phyloP scores from a whole-genome alignment of 2,113 vertebrate genomes.

The Agelaius tricolor region DNA sequence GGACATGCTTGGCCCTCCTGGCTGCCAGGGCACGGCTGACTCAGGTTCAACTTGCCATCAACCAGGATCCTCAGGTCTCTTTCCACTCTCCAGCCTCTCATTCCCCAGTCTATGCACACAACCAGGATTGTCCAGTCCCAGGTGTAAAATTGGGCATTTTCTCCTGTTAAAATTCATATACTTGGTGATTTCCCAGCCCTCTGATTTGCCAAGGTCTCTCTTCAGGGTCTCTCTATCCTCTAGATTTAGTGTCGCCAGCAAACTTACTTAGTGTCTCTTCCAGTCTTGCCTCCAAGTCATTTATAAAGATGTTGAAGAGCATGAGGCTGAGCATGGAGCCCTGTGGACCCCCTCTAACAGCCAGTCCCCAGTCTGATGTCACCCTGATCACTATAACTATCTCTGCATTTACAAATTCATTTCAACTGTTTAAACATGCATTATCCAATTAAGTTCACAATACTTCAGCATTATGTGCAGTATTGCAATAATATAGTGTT shows the following conservation, averaged over 20 bases:
- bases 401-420: neutral
- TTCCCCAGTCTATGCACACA: rapidly evolving
- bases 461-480: neutral
- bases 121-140: neutral
- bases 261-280: neutral
- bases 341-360: neutral
- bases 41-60: rapidly evolving
- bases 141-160: neutral
- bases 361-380: neutral
- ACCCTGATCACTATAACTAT: rapidly evolving
- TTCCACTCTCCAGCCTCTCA: neutral
- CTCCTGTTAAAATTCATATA: neutral
- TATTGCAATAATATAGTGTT: neutral
- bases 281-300: neutral
- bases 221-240: neutral
- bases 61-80: rapidly evolving
- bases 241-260: rapidly evolving
- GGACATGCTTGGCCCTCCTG: rapidly evolving
- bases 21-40: neutral
- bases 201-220: neutral
- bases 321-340: neutral
- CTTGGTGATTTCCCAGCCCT: neutral
- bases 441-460: neutral
- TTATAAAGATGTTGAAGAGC: neutral
- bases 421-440: neutral